Percentiles rank a stretch among this genome's conserved stretches.
Evolutionary conservation across 1,140 invertebrate genomes (phyloP).

Genomic region (Penaeus vannamei): DNA sequence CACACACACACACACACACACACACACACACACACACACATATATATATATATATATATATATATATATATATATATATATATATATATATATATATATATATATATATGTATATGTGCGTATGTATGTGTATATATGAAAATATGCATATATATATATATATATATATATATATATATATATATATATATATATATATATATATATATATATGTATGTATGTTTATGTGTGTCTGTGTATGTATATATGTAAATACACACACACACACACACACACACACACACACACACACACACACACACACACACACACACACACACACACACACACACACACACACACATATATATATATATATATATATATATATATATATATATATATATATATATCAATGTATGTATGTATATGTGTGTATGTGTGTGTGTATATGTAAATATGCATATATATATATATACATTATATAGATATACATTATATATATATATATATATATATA

Average conservation of each 20-base stretch:
- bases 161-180: not conserved
- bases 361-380: not conserved
- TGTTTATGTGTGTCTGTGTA: not conserved
- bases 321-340: too few species aligned
- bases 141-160: not conserved
- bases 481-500: constrained; percentile 24
- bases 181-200: not conserved
- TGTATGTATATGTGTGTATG: not conserved
- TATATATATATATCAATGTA: not conserved
- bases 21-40: not conserved
- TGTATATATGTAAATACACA: not conserved
- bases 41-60: not conserved
- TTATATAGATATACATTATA: constrained; percentile 13
- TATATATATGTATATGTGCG: not conserved
- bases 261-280: not conserved
- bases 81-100: not conserved
- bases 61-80: not conserved
- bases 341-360: not conserved
- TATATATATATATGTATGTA: constrained; percentile 4
- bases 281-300: not conserved
- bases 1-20: constrained; percentile 11
- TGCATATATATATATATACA: constrained; percentile 23
- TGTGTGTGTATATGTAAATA: not conserved
- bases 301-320: not conserved
- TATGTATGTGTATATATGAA: not conserved